Evolutionary conservation across 2,113 vertebrate genomes (phyloP).

Genomic region (Phalacrocorax carbo): DNA sequence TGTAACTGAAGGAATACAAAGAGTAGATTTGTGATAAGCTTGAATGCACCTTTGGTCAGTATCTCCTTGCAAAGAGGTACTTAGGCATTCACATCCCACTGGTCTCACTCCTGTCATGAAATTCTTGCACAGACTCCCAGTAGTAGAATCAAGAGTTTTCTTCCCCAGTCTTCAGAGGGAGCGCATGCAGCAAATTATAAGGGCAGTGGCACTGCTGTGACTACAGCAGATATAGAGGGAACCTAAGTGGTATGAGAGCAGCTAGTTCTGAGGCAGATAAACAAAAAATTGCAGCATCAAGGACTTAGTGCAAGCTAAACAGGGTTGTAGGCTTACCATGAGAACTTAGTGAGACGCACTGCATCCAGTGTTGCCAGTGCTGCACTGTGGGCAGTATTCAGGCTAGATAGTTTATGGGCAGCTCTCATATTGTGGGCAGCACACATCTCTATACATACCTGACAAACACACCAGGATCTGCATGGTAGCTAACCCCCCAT

Average conservation of each 20-base stretch:
- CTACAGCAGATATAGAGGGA: neutral
- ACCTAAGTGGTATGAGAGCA: neutral
- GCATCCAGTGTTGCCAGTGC: neutral
- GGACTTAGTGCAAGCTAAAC: neutral
- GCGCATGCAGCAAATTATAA: neutral
- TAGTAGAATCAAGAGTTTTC: neutral
- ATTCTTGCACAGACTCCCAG: neutral
- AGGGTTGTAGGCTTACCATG: neutral
- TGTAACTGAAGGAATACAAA: neutral
- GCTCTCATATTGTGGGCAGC: neutral
- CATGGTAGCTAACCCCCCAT: neutral
- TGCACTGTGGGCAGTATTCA: neutral
- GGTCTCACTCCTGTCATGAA: neutral
- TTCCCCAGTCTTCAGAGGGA: neutral
- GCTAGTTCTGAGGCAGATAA: neutral
- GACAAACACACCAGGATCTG: neutral
- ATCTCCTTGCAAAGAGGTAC: neutral
- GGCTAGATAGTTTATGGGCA: neutral
- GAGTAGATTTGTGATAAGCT: neutral
- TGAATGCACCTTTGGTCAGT: neutral
- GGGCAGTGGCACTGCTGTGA: neutral
- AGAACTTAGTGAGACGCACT: neutral
- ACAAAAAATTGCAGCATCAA: neutral
- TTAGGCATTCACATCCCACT: neutral
- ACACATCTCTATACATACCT: neutral